These are phyloP conservation scores for Orestias chungarensis DNA, from an alignment of 2,797 vertebrate genomes.

Conservation along the genomic window DNA sequence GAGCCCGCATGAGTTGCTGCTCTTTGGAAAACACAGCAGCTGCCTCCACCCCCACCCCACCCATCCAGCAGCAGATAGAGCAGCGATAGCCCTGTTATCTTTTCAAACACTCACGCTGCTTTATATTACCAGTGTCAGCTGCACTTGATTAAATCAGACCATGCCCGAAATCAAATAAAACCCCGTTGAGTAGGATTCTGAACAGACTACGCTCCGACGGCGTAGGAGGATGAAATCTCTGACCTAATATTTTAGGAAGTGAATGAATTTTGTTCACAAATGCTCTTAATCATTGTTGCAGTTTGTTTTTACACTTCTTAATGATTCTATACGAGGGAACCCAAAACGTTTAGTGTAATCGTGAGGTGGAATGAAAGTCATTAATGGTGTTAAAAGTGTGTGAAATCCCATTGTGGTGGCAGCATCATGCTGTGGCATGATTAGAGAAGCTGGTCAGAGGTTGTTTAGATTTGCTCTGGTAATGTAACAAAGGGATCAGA, in stretches of 20 bases:
- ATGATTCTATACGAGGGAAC: neutral
- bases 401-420: neutral
- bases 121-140: constrained; percentile 67
- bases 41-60: constrained; percentile 52
- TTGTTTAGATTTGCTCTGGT: neutral
- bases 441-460: neutral
- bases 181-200: constrained; percentile 57
- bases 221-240: constrained; percentile 49
- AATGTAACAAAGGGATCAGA: neutral
- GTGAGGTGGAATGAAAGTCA: too few relatives aligned
- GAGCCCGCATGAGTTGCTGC: constrained; percentile 60
- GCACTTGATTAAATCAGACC: constrained; percentile 72
- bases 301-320: neutral
- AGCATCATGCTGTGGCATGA: neutral
- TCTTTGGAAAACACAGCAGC: constrained; percentile 63
- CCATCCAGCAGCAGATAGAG: constrained; percentile 52
- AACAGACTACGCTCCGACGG: constrained; percentile 44
- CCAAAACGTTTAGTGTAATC: too few relatives aligned
- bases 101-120: constrained; percentile 62
- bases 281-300: neutral
- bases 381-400: too few relatives aligned
- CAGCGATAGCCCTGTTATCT: constrained; percentile 64
- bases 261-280: constrained; percentile 43
- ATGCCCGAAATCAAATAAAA: constrained; percentile 71
- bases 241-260: constrained; percentile 39